Evolutionary conservation across 2,797 vertebrate genomes (phyloP).

Genomic region (Cichlasoma orientale): DNA sequence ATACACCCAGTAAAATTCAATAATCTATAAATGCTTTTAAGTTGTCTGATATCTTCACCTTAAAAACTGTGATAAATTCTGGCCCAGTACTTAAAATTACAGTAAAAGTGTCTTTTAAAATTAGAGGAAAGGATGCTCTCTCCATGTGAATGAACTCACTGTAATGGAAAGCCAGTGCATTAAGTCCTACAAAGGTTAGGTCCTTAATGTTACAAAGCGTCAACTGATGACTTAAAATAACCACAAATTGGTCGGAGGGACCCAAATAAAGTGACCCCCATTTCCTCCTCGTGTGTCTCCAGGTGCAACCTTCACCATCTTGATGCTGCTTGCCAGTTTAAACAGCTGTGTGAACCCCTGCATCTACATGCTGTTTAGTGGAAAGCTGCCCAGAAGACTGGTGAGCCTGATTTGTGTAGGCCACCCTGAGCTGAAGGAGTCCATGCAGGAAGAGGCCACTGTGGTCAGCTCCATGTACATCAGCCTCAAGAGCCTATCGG

Average conservation of each 20-base stretch:
- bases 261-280: not conserved
- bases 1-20: not conserved
- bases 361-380: slow-evolving; percentile 81
- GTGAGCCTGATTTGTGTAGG: slow-evolving; percentile 44
- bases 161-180: fast-evolving
- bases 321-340: slow-evolving; percentile 83
- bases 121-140: not conserved
- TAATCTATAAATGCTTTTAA: not conserved
- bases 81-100: not conserved
- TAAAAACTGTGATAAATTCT: not conserved
- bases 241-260: not conserved
- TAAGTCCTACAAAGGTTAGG: not conserved
- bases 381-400: slow-evolving; percentile 62
- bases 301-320: slow-evolving; percentile 78
- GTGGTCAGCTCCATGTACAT: slow-evolving; percentile 76
- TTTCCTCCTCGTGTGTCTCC: slow-evolving; percentile 26
- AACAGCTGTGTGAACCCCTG: slow-evolving; percentile 84
- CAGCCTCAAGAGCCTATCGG: slow-evolving; percentile 73
- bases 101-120: not conserved
- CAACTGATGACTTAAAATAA: not conserved
- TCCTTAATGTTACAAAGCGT: not conserved
- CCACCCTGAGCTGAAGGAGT: slow-evolving; percentile 55
- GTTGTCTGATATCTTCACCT: not conserved
- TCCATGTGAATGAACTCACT: not conserved
- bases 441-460: slow-evolving; percentile 72